Evolutionary conservation across 2,113 vertebrate species (phyloP), one percentile per base, ranked within the genome.

Genomic region (Hylia prasina): DNA sequence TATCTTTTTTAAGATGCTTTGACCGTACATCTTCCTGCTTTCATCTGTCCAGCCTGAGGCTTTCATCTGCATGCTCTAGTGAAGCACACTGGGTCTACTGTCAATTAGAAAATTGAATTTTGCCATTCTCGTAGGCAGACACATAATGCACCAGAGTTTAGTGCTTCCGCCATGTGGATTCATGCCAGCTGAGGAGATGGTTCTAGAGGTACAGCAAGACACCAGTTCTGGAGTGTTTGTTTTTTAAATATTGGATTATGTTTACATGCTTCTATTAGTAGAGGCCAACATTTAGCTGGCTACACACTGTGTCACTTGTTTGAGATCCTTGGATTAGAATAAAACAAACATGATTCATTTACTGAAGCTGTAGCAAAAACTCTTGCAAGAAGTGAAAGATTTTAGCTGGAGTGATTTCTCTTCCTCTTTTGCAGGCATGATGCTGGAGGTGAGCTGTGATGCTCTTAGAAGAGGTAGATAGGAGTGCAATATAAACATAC

Each of bases 171-270:
- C 18, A 4, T 14, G 28, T 35, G 37, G 47, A 87, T 71, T 84
- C 48, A 14, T 44, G 64, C 39, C 60, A 93, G 33, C 30, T 66
- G 80, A 89, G 40, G 54, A 70, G 33, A 39, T 94, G 51, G 88
- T 86, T 86, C 69, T 90, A 73, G 72, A 75, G 12, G 31, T 91
- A 56, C 27, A 89, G 57, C 35, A 90, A 96, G 42, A 65, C 31
- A 83, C 6, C 30, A 73, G 24, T 65, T 78, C 76, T 83, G 83
- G 47, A 95, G 40, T 68, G 83, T 89, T 96, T 93, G 83, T 77
- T 95, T 96, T 94, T 94, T 84, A 84, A 95, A 96, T 96, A 94
- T 81, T 94, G 73, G 44, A 95, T 94, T 94, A 68, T 94, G 69
- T 94, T 95, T 96, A 94, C 81, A 57, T 75, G 80, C 60, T 93